These are phyloP conservation scores for Malthinus flaveolus DNA, from an alignment of 2,888 invertebrate species.

Conservation along the genomic window DNA sequence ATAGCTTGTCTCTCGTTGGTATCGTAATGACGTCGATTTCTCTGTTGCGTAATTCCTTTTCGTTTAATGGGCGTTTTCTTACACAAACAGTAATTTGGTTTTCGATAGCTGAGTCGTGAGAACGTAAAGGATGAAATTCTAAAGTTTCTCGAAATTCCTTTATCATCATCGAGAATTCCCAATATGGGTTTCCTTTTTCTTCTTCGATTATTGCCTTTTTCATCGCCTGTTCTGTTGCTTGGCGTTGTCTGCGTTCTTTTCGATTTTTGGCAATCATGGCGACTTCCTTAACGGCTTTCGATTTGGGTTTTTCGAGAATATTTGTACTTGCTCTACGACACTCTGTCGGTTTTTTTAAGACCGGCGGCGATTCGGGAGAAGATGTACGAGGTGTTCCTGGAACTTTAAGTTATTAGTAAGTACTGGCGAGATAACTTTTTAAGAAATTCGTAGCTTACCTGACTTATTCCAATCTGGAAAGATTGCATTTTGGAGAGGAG, in stretches of 20 bases:
- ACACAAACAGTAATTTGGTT: conserved; percentile 99
- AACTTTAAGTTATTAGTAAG: background rate
- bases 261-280: conserved; percentile 94
- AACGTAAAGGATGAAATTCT: conserved; percentile 84
- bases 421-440: background rate
- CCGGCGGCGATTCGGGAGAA: background rate
- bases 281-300: conserved; percentile 72
- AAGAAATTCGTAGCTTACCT: background rate
- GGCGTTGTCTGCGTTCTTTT: conserved; percentile 87
- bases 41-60: conserved; percentile 81
- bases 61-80: conserved; percentile 93
- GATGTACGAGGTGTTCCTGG: conserved; percentile 9
- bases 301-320: conserved; percentile 34
- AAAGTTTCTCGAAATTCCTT: conserved; percentile 81
- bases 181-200: conserved; percentile 94
- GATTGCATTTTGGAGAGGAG: background rate
- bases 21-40: conserved; percentile 97
- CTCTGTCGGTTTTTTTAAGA: background rate
- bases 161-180: conserved; percentile 96
- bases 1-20: conserved; percentile 83
- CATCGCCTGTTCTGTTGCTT: conserved; percentile 86
- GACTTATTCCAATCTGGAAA: background rate
- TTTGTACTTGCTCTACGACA: background rate
- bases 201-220: conserved; percentile 87
- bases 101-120: conserved; percentile 81